These are phyloP conservation scores for Megaleporinus macrocephalus DNA, from an alignment of 2,113 vertebrate species.

Conservation along the genomic window DNA sequence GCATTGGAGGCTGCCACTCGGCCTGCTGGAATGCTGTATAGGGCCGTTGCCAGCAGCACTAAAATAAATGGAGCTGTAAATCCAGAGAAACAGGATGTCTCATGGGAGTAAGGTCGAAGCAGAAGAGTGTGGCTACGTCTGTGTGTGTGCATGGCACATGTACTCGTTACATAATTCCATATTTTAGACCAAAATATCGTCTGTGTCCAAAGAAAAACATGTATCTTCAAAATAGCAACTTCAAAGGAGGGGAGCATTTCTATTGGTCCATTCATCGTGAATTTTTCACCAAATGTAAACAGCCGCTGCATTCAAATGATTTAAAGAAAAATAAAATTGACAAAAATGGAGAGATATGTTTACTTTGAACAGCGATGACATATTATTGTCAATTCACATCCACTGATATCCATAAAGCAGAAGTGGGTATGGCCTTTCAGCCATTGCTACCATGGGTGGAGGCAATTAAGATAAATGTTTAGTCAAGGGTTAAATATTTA, in stretches of 20 bases:
- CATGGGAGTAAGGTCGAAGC: conserved; percentile 41
- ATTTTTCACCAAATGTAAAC: too few relatives aligned
- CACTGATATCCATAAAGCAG: neutral
- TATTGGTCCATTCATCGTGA: too few relatives aligned
- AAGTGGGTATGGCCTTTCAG: too few relatives aligned
- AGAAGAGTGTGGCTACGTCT: neutral
- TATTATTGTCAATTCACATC: neutral
- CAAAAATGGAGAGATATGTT: too few relatives aligned
- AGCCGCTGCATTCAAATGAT: too few relatives aligned
- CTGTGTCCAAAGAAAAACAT: too few relatives aligned
- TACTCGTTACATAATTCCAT: conserved; percentile 45
- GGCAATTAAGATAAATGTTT: neutral
- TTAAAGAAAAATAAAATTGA: too few relatives aligned
- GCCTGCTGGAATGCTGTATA: conserved; percentile 1
- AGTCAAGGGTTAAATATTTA: neutral
- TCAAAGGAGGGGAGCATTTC: too few relatives aligned
- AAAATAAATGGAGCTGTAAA: conserved; percentile 58
- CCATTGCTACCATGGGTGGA: too few relatives aligned
- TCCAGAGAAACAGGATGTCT: conserved; percentile 39
- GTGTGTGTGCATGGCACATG: neutral
- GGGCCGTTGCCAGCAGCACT: conserved; percentile 51
- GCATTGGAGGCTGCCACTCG: neutral
- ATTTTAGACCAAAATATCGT: conserved; percentile 27
- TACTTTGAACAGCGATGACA: too few relatives aligned
- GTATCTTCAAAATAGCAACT: too few relatives aligned